Percentiles rank a stretch among this genome's conserved stretches.
Evolutionary conservation across 2,888 invertebrate species (phyloP).

Genomic region (Asteroscopus sphinx): DNA sequence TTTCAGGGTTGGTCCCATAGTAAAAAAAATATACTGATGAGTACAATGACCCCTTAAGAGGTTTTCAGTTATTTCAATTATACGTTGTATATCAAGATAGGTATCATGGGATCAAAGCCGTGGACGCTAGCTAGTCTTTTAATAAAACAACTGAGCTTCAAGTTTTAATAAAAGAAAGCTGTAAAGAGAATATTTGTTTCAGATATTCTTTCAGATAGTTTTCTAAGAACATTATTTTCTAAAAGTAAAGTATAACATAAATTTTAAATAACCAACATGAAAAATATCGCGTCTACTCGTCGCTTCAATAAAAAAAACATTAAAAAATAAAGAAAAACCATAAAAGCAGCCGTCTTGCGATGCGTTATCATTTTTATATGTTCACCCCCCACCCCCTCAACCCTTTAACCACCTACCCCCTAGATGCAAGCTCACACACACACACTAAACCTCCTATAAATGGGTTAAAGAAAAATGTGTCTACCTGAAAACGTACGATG

Average conservation of each 20-base stretch:
- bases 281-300: conserved; percentile 56
- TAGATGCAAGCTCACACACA: conserved; percentile 76
- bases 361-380: conserved; percentile 90
- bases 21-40: too few species aligned
- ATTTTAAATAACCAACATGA: conserved; percentile 55
- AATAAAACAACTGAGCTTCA: too few species aligned
- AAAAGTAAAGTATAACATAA: conserved; percentile 52
- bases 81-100: too few species aligned
- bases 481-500: conserved; percentile 90
- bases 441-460: conserved; percentile 83
- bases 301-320: conserved; percentile 85
- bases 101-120: too few species aligned
- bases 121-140: too few species aligned
- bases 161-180: not conserved
- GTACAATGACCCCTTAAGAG: too few species aligned
- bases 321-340: conserved; percentile 89
- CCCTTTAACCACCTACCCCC: conserved; percentile 73
- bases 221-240: conserved; percentile 43
- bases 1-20: too few species aligned
- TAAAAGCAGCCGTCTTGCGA: conserved; percentile 90
- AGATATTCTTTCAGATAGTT: not conserved
- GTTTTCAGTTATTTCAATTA: too few species aligned
- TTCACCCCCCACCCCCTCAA: conserved; percentile 71
- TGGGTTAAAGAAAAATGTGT: conserved; percentile 90
- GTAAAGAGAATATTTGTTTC: not conserved